Evolutionary conservation across 2,888 invertebrate genomes (phyloP).

Genomic region (Tenthredo scrophulariae): DNA sequence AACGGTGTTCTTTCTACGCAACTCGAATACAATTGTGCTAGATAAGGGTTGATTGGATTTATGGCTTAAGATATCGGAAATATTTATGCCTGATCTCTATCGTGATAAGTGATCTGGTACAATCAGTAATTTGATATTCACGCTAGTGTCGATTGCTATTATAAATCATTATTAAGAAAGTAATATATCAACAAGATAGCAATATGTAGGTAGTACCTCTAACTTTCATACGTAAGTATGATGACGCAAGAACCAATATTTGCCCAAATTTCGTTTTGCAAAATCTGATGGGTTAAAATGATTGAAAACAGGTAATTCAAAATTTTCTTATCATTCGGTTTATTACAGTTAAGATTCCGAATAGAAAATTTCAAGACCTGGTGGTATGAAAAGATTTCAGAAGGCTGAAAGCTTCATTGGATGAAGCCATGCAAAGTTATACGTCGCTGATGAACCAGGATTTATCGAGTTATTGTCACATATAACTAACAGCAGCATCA

Average conservation of each 20-base stretch:
- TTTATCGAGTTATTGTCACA: not conserved
- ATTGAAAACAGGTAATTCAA: not conserved
- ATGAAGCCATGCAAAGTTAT: not conserved
- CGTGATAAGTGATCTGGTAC: not conserved
- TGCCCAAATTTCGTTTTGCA: not conserved
- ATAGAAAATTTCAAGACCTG: not conserved
- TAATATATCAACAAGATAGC: not conserved
- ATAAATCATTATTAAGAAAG: not conserved
- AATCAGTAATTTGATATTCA: not conserved
- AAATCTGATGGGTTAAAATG: not conserved
- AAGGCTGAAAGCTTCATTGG: not conserved
- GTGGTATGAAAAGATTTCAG: not conserved
- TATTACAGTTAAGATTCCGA: not conserved
- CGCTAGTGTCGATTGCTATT: not conserved
- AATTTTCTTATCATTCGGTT: not conserved
- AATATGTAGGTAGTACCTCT: not conserved
- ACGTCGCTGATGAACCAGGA: not conserved
- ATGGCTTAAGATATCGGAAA: not conserved
- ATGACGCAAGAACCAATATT: not conserved
- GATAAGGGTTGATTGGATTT: not conserved
- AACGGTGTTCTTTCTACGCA: not conserved
- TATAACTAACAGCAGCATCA: too few species aligned
- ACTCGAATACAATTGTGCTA: not conserved
- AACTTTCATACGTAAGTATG: not conserved
- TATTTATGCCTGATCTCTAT: not conserved